Evolutionary conservation across 2,888 invertebrate species (phyloP), one percentile per base, ranked within the genome.

Genomic region (Aproaerema taeniolella): DNA sequence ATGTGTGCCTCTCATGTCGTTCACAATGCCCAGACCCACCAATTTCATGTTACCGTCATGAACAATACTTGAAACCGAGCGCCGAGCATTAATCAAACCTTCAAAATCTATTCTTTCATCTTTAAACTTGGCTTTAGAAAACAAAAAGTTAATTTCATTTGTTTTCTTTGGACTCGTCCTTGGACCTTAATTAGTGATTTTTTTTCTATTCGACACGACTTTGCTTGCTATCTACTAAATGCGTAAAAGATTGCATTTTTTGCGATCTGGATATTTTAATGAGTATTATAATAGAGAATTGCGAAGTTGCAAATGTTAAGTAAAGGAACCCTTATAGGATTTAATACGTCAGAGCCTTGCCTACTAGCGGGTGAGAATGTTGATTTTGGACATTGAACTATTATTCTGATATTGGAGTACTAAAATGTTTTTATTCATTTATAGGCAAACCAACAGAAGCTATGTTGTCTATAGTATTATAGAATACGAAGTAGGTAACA

Each of bases 11-110:
- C 33, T 32, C 36, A 47, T 41, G 36, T 31, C 31, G 15, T 44
- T 39, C 38, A 57, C 54, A 53, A 61, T 57, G 42, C 49, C 42
- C 38, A 38, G 58, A 58, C 52, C 54, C 67, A 62, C 68, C 61
- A 67, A 68, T 65, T 55, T 52, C 68, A 43, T 67, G 68, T 68
- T 53, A 53, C 51, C 51, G 63, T 66, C 68, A 59, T 42, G 43
- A 44, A 47, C 68, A 67, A 56, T 51, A 45, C 50, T 39, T 45
- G 50, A 49, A 50, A 48, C 46, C 43, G 47, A 48, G 49, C 45
- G 39, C 47, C 45, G 35, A 47, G 43, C 37, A 50, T 53, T 56
- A 55, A 58, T 49, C 43, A 51, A 46, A 46, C 45, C n/a, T 10
- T 10, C 20, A 11, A 26, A 35, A 25, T 11, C 35, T 35, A 35